Percentiles rank a stretch among this genome's conserved stretches.
Evolutionary conservation across 1,140 invertebrate species (phyloP).

Genomic region (Pseudoatta argentina): DNA sequence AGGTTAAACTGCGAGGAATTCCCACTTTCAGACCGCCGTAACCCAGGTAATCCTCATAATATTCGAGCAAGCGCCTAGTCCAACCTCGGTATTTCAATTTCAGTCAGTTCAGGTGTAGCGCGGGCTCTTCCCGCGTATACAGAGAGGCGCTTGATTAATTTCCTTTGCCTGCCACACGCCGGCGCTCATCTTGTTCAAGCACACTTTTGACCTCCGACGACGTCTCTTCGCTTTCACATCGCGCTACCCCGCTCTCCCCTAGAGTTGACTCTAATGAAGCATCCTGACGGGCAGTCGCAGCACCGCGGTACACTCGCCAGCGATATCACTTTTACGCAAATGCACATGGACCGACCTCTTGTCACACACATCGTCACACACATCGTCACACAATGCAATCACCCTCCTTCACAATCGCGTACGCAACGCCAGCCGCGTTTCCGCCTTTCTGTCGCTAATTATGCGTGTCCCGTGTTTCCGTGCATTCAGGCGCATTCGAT

Average conservation of each 20-base stretch:
- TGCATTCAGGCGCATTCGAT: constrained; percentile 51
- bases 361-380: constrained; percentile 3
- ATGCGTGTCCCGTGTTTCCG: constrained; percentile 58
- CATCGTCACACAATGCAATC: constrained; percentile 36
- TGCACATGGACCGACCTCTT: constrained; percentile 3
- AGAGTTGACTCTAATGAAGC: constrained; percentile 35
- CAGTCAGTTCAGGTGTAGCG: constrained; percentile 72
- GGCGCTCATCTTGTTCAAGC: constrained; percentile 58
- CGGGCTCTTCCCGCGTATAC: constrained; percentile 38
- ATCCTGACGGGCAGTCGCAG: background rate
- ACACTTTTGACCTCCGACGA: constrained; percentile 67
- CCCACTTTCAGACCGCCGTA: constrained; percentile 56
- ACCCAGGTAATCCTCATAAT: constrained; percentile 70
- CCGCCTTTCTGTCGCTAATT: constrained; percentile 70
- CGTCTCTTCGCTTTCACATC: constrained; percentile 23
- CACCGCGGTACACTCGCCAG: background rate
- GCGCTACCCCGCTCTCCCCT: background rate
- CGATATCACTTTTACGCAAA: constrained; percentile 41
- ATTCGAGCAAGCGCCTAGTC: constrained; percentile 50
- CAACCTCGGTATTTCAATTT: constrained; percentile 72
- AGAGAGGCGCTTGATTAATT: constrained; percentile 78
- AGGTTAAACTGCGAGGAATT: constrained; percentile 59
- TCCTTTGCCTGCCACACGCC: constrained; percentile 68
- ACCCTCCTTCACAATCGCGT: constrained; percentile 40
- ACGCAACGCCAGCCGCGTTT: constrained; percentile 47